Base-by-base conservation (phyloP, 2,888 invertebrate species). In the Schrankia costaestrigalis region DNA sequence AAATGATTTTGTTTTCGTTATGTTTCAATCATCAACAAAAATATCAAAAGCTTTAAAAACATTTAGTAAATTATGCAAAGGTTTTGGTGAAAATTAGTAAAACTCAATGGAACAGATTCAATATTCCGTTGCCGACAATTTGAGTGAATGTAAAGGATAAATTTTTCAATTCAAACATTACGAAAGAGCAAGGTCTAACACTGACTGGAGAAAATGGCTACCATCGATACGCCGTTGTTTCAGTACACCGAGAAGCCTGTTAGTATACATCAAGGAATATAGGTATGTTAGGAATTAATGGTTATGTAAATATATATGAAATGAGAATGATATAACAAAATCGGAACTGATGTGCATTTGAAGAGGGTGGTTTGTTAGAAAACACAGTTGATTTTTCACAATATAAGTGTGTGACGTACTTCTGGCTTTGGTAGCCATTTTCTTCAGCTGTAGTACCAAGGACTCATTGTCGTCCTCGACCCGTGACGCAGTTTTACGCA, bases 381-480 rank as follows among this genome's bases (percentile, higher is more conserved):
- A 78, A 78, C 69, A 68, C 70, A 71, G 56, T 63, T 60, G 65
- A 71, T 69, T 71, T 70, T 67, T 64, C 71, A 79, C 71, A 78
- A 77, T 61, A 75, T 63, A 75, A 70, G 67, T 70, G 63, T 71
- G 68, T 69, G 78, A 91, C 92, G 87, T 93, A 93, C 93, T 92
- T 92, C 92, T 91, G 89, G 93, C 92, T 88, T 93, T 93, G 82
- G 93, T 92, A 89, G 96, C 95, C 93, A 97, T 94, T 93, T 97
- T 97, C 91, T 97, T 95, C 89, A 98, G 92, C 91, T 97, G 97
- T 90, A 95, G 91, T 85, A 95, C 93, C 85, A 97, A 91, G 62
- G 95, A 95, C 85, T 98, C 98, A 90, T 98, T 98, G 90, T 98
- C 98, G 81, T 97, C 97, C 89, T 98, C 98, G 78, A 97, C 92